Conservation (phyloP, 2,888 invertebrate genomes). For the Sarcophaga caerulescens region DNA sequence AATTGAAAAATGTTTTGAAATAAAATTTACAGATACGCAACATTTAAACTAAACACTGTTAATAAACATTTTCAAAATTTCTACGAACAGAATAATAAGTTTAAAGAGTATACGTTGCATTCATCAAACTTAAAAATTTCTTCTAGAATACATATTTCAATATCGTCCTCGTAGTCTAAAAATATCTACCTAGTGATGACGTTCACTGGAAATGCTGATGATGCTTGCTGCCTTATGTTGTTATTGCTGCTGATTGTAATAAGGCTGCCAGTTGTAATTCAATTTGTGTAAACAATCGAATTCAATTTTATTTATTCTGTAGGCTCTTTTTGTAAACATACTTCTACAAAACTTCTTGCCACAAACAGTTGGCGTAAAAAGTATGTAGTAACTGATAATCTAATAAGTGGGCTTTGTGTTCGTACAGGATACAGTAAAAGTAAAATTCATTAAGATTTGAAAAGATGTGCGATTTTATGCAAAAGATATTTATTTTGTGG, state of each 20-base stretch:
- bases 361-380: neutral
- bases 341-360: neutral
- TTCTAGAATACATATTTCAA: neutral
- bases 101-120: too few species aligned
- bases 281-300: slow-evolving; percentile 45
- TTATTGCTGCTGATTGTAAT: neutral
- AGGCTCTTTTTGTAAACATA: slow-evolving; percentile 5
- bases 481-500: too few species aligned
- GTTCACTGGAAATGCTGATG: neutral
- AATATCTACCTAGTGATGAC: neutral
- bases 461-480: too few species aligned
- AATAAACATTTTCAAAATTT: too few species aligned
- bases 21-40: too few species aligned
- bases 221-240: neutral
- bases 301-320: slow-evolving; percentile 29
- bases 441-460: too few species aligned
- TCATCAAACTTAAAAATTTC: neutral
- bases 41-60: too few species aligned
- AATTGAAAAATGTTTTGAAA: too few species aligned
- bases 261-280: slow-evolving; percentile 17
- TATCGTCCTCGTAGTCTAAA: neutral
- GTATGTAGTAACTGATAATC: neutral
- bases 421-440: too few species aligned
- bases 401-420: too few species aligned
- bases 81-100: too few species aligned